Conservation (phyloP, 2,113 vertebrate species). For the Cynopterus brachyotis region DNA sequence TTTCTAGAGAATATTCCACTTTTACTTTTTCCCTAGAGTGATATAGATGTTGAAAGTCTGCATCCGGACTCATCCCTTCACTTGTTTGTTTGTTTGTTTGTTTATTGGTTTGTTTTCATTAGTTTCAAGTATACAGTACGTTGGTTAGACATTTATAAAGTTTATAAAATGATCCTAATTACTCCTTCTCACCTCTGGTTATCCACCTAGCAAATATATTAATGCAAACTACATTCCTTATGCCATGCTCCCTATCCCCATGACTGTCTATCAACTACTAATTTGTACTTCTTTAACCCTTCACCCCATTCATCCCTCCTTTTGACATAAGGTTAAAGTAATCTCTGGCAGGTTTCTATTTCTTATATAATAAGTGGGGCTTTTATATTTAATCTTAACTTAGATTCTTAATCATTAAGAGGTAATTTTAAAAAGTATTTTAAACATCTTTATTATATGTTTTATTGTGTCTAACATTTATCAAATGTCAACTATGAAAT, state of each 20-base stretch:
- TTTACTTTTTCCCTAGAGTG: neutral
- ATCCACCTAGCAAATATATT: no score
- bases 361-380: neutral
- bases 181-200: no score
- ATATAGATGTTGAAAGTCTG: neutral
- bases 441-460: neutral
- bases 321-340: neutral
- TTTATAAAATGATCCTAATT: no score
- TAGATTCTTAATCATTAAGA: neutral
- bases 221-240: no score
- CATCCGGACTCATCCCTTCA: neutral
- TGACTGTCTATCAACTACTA: no score
- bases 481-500: neutral
- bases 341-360: neutral
- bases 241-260: no score
- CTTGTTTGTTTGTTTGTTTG: neutral
- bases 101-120: no score
- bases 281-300: no score
- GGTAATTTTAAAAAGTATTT: neutral
- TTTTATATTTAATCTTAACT: slow-evolving; percentile 29
- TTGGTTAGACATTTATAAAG: no score
- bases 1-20: neutral
- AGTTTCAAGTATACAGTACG: no score
- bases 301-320: neutral
- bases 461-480: neutral